These are phyloP conservation scores for Coenonympha glycerion DNA, from an alignment of 2,888 invertebrate species.

Conservation along the genomic window DNA sequence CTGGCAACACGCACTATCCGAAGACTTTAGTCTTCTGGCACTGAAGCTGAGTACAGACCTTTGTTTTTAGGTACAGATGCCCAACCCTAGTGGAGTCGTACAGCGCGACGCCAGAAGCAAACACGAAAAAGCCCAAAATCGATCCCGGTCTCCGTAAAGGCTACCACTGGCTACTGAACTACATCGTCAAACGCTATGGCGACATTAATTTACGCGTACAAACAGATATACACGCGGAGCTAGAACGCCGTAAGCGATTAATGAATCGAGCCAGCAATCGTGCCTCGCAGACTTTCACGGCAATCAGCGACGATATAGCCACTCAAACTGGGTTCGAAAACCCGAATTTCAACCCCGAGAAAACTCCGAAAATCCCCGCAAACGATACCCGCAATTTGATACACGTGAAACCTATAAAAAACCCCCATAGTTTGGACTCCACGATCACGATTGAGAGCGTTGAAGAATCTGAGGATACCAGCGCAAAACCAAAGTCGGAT, in stretches of 20 bases:
- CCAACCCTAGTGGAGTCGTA: constrained; percentile 88
- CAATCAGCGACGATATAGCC: constrained; percentile 55
- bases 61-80: constrained; percentile 76
- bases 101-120: constrained; percentile 62
- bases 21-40: too few relatives aligned
- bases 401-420: constrained; percentile 56
- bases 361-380: constrained; percentile 21
- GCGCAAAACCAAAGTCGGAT: too few relatives aligned
- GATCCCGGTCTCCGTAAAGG: constrained; percentile 81
- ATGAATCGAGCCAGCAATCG: constrained; percentile 51
- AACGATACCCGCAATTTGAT: constrained; percentile 41
- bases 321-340: constrained; percentile 70
- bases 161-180: constrained; percentile 82
- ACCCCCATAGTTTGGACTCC: constrained; percentile 53
- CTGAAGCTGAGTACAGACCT: too few relatives aligned
- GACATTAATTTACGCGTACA: constrained; percentile 79
- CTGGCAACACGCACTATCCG: too few relatives aligned
- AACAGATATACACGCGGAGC: constrained; percentile 77
- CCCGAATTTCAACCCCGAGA: constrained; percentile 53
- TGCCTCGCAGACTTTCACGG: constrained; percentile 50
- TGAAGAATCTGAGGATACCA: constrained; percentile 48
- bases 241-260: constrained; percentile 65
- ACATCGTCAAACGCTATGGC: constrained; percentile 80
- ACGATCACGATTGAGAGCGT: constrained; percentile 63
- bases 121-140: constrained; percentile 69